Conservation (phyloP, 1,140 invertebrate species). For the Drosophila leontia region DNA sequence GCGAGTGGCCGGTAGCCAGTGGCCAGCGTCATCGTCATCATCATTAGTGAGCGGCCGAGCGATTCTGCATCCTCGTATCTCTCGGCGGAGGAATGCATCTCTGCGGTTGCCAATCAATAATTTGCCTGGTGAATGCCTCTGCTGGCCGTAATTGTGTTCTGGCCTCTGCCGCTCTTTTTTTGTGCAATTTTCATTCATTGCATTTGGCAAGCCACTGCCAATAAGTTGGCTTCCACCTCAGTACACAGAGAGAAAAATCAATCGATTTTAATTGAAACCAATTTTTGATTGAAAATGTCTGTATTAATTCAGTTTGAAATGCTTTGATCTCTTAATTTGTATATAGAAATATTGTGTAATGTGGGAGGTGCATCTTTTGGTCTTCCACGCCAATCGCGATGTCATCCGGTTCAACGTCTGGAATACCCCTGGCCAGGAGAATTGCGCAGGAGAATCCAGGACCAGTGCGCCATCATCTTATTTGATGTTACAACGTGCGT, state of each 20-base stretch:
- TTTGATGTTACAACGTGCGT: constrained; percentile 99
- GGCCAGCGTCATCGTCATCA: constrained; percentile 55
- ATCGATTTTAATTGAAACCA: too few species aligned
- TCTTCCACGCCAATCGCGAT: background rate
- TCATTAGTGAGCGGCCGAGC: constrained; percentile 32
- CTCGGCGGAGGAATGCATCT: constrained; percentile 40
- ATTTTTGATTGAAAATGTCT: too few species aligned
- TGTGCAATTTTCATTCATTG: constrained; percentile 70
- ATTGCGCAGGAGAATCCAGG: constrained; percentile 92
- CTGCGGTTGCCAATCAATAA: constrained; percentile 73
- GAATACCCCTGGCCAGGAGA: background rate
- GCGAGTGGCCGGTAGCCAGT: constrained; percentile 9
- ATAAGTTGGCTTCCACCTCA: constrained; percentile 60
- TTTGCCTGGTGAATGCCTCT: constrained; percentile 60
- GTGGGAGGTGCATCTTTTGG: background rate
- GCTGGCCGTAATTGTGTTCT: constrained; percentile 58
- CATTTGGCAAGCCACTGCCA: constrained; percentile 76
- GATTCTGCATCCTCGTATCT: constrained; percentile 44
- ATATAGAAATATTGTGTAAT: too few species aligned
- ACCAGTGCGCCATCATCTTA: constrained; percentile 99
- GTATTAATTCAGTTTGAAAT: too few species aligned
- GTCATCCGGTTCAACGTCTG: background rate
- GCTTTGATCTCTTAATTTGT: too few species aligned
- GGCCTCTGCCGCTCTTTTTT: constrained; percentile 39
- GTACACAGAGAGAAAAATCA: constrained; percentile 12